Evolutionary conservation across 2,113 vertebrate genomes (phyloP), one percentile per base, ranked within the genome.

Genomic region (Lophura nycthemera): DNA sequence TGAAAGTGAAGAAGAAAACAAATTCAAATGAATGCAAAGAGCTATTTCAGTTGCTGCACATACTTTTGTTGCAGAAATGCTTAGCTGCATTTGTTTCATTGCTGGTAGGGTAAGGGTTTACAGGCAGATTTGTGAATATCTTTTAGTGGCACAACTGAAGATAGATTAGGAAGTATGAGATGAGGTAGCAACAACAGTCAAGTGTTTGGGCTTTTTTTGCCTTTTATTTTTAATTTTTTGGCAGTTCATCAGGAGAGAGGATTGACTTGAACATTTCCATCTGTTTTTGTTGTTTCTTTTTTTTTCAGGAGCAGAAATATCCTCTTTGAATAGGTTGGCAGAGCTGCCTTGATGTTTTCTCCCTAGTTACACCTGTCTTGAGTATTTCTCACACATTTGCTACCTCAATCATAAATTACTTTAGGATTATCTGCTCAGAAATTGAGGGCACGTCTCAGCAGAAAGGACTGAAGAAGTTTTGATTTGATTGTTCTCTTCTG

Each of bases 101-200:
- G 24, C 65, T 90, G 56, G 43, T 70, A 64, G 32, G 45, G 70
- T 74, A 47, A 47, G 42, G 12, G 19, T 74, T 84, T 88, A 79
- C 54, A 74, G 83, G 17, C 38, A 74, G 42, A 29, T 88, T 6
- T 8, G 17, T 83, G 30, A 50, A 29, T 54, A 54, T 54, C 27
- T 29, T 29, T 80, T 85, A 83, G 56, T 64, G 56, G n/a, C 84
- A 63, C 11, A 59, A 67, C 52, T 86, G 40, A 94, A 89, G 74
- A 48, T 38, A 65, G 43, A 54, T 89, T 92, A 59, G 70, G 93
- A 93, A 89, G 66, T 79, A 87, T 70, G 29, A 91, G 34, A 60
- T 80, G 82, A 76, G 2, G 4, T 76, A 69, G 63, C 57, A 69
- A 48, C 22, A 86, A 50, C 47, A 70, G 30, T 69, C 67, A 63